Evolutionary conservation across 2,113 vertebrate genomes (phyloP).

Genomic region (Romanogobio albipinnatus): DNA sequence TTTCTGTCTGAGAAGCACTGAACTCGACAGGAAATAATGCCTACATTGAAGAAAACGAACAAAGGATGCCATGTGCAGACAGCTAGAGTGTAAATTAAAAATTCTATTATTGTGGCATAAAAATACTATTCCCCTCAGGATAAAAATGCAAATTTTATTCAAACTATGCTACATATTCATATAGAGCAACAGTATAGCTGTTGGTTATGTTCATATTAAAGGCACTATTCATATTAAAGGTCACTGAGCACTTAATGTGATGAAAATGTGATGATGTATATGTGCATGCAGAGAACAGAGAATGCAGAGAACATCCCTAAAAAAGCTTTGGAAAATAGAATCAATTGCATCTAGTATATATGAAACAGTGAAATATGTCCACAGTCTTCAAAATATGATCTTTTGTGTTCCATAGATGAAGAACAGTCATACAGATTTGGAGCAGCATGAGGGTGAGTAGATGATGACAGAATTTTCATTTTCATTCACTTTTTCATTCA

Average conservation of each 20-base stretch:
- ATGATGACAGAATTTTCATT: neutral
- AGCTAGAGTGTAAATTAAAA: slow-evolving; percentile 32
- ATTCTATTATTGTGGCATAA: slow-evolving; percentile 49
- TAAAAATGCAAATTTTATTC: slow-evolving; percentile 43
- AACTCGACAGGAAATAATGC: slow-evolving; percentile 39
- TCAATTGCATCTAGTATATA: neutral
- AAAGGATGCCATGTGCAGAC: slow-evolving; percentile 33
- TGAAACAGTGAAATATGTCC: neutral
- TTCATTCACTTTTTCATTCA: too few relatives aligned
- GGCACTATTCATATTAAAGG: slow-evolving; percentile 36
- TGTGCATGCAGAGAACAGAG: slow-evolving; percentile 6
- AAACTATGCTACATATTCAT: slow-evolving; percentile 50
- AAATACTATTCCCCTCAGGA: slow-evolving; percentile 27
- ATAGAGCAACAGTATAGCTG: slow-evolving; percentile 19
- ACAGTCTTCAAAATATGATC: neutral
- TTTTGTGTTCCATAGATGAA: neutral
- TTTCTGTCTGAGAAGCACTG: slow-evolving; percentile 16
- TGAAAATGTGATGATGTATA: slow-evolving; percentile 19
- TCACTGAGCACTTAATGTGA: slow-evolving; percentile 27
- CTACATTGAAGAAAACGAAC: slow-evolving; percentile 45
- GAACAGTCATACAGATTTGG: neutral
- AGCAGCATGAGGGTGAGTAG: neutral
- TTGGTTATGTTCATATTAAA: slow-evolving; percentile 34
- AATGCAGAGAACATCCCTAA: slow-evolving; percentile 9
- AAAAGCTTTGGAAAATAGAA: slow-evolving; percentile 12